Percentiles rank a stretch among this genome's conserved stretches.
These are phyloP conservation scores for Mercenaria mercenaria DNA, from an alignment of 1,140 invertebrate species.

Conservation along the genomic window DNA sequence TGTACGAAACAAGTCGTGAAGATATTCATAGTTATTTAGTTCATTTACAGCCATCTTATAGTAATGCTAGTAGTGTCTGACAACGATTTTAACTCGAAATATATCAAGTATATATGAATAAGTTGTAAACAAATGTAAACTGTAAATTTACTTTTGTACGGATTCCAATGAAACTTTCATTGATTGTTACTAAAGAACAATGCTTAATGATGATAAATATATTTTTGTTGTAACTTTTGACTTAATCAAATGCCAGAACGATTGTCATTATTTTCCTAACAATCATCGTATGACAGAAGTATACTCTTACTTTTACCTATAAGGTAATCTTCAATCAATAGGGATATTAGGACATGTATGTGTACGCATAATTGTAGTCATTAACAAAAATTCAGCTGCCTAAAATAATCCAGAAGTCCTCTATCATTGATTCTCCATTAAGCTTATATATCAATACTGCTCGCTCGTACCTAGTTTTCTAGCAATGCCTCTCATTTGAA, in stretches of 20 bases:
- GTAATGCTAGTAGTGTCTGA: slow-evolving; percentile 36
- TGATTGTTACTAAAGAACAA: slow-evolving; percentile 14
- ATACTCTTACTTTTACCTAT: slow-evolving; percentile 28
- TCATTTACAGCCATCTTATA: slow-evolving; percentile 38
- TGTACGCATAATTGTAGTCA: not conserved
- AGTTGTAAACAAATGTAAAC: slow-evolving; percentile 27
- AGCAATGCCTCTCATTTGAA: not conserved
- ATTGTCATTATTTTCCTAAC: slow-evolving; percentile 30
- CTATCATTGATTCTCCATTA: not conserved
- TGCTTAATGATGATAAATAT: not conserved
- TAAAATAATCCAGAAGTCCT: not conserved
- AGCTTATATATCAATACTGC: not conserved
- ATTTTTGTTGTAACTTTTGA: slow-evolving; percentile 30
- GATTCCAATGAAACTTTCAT: slow-evolving; percentile 36
- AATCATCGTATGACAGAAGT: slow-evolving; percentile 31
- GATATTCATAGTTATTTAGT: slow-evolving; percentile 10
- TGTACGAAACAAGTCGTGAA: slow-evolving; percentile 1
- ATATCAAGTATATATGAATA: slow-evolving; percentile 12
- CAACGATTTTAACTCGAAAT: slow-evolving; percentile 29
- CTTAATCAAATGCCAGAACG: slow-evolving; percentile 28
- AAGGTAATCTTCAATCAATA: slow-evolving; percentile 30
- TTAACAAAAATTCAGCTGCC: not conserved
- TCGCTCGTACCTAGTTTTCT: slow-evolving; percentile 8
- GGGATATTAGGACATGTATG: not conserved
- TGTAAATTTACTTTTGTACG: slow-evolving; percentile 20